Base-by-base conservation (phyloP, 2,797 vertebrate genomes). In the Sylvia borin region DNA sequence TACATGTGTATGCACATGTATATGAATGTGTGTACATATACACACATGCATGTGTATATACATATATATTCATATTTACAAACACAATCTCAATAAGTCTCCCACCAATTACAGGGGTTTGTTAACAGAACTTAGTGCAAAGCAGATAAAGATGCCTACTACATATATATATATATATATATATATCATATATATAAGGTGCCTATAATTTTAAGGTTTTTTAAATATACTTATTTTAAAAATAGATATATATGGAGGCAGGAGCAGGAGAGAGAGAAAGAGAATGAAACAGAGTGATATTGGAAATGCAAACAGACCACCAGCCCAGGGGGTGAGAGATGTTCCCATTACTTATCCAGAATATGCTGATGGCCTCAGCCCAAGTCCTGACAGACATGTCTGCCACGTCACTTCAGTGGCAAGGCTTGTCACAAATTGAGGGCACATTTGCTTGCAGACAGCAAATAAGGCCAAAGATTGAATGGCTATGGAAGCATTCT, bases 351-450 rank as follows among this genome's bases (percentile, higher is more conserved):
- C 90, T 92, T 90, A 75, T 84, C 85, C 3, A 12, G 83, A 96
- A 94, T 84, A 96, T 57, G 76, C 64, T 94, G 96, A 95, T 94
- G 93, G 90, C 93, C 90, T 89, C 94, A 90, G 80, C 90, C 87
- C 85, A 93, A 91, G 92, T 71, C 88, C 71, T 95, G 94, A 96
- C 94, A 93, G 93, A 95, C 92, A 88, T 4, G 95, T 96, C 95
- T 96, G 90, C 96, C 95, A 92, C 74, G 93, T 96, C 95, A 95
- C 43, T 88, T 85, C 87, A 78, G 88, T 73, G 88, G 91, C 79
- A 80, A 90, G 66, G n/a, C 85, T 95, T 95, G 95, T 95, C 95
- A 95, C 79, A 95, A 92, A 95, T 92, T 90, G 92, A 93, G 94
- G 91, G 91, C 95, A 96, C 85, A 34, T 81, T 93, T 84, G 40